Percentiles rank a stretch among this genome's conserved stretches.
Evolutionary conservation across 2,888 invertebrate species (phyloP).

Genomic region (Machimus rusticus): DNA sequence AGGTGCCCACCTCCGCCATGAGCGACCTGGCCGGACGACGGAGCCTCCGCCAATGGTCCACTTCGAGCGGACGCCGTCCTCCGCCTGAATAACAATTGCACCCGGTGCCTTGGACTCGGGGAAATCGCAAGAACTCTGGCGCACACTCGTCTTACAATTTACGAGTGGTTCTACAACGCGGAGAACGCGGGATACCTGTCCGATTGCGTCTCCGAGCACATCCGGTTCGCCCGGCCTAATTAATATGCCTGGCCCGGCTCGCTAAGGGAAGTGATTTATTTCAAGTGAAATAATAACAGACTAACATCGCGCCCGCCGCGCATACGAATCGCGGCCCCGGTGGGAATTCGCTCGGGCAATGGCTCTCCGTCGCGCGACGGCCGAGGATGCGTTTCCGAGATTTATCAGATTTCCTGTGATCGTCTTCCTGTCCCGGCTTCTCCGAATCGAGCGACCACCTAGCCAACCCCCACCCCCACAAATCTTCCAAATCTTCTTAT

Average conservation of each 20-base stretch:
- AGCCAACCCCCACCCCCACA: background rate
- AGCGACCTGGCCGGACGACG: background rate
- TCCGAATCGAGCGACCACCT: background rate
- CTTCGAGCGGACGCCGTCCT: background rate
- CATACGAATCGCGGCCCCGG: slow-evolving; percentile 31
- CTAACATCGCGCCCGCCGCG: slow-evolving; percentile 36
- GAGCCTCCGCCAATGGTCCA: slow-evolving; percentile 23
- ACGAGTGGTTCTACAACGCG: slow-evolving; percentile 35
- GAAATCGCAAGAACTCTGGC: slow-evolving; percentile 14
- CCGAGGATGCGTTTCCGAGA: slow-evolving; percentile 38
- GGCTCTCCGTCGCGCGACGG: background rate
- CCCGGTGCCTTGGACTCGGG: background rate
- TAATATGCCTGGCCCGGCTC: slow-evolving; percentile 44
- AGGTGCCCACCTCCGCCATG: background rate
- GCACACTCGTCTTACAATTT: slow-evolving; percentile 19
- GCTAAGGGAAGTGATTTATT: slow-evolving; percentile 49
- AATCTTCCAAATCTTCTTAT: background rate
- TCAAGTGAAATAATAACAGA: slow-evolving; percentile 49
- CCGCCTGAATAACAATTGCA: slow-evolving; percentile 33
- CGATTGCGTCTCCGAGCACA: background rate
- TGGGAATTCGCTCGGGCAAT: slow-evolving; percentile 2
- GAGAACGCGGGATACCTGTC: background rate
- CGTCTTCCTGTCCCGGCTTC: slow-evolving; percentile 2
- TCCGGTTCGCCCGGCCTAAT: slow-evolving; percentile 42
- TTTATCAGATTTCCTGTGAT: slow-evolving; percentile 39